phyloP scores from a whole-genome alignment of 2,888 invertebrate species.

The Drosophila anomelani region DNA sequence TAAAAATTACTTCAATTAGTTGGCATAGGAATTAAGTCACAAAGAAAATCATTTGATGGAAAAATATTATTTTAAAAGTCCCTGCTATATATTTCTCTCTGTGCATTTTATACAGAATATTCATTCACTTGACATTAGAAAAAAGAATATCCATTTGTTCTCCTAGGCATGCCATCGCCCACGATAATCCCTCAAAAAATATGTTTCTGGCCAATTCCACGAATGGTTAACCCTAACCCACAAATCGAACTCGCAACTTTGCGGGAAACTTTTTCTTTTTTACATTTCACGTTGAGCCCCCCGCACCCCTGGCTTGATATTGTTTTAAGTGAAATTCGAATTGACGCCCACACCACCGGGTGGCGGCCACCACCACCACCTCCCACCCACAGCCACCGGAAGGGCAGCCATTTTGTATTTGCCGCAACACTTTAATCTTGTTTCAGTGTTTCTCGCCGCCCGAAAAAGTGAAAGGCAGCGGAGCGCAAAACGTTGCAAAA shows the following conservation, averaged over 20 bases:
- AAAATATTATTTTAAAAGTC: too few relatives aligned
- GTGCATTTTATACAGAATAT: neutral
- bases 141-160: neutral
- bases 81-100: neutral
- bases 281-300: neutral
- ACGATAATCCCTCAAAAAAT: conserved; percentile 23
- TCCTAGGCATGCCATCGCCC: conserved; percentile 5
- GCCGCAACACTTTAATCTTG: conserved; percentile 56
- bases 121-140: neutral
- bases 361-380: neutral
- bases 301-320: conserved; percentile 22
- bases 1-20: neutral
- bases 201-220: conserved; percentile 28
- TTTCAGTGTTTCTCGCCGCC: conserved; percentile 51
- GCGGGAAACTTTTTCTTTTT: conserved; percentile 24
- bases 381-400: neutral
- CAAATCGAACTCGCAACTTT: conserved; percentile 30
- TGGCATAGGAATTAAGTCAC: neutral
- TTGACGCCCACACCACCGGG: conserved; percentile 8
- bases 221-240: conserved; percentile 34
- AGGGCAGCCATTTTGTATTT: conserved; percentile 55
- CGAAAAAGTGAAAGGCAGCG: conserved; percentile 28
- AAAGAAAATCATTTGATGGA: too few relatives aligned
- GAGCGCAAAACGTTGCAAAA: conserved; percentile 36
- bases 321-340: conserved; percentile 54